Evolutionary conservation across 2,113 vertebrate genomes (phyloP).

Genomic region (Eolophus roseicapilla): DNA sequence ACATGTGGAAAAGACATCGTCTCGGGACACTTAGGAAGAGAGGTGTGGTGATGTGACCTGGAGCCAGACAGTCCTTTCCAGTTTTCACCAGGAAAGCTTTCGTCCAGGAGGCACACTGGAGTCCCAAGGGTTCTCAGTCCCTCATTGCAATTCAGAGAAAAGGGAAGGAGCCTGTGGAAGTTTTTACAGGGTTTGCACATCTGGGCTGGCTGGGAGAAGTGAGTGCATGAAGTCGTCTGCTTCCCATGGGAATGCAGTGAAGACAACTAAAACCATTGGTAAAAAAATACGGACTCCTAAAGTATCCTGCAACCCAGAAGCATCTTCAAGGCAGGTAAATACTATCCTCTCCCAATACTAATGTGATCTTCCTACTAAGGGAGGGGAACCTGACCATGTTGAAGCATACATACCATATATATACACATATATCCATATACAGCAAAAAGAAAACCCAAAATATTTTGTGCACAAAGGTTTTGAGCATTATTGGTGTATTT

Average conservation of each 20-base stretch:
- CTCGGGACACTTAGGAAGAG: not conserved
- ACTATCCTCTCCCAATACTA: not conserved
- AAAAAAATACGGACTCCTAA: rapidly evolving
- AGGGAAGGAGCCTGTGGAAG: not conserved
- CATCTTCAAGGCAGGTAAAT: not conserved
- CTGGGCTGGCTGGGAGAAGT: too few species aligned
- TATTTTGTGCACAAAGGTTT: not conserved
- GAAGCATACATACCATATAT: not conserved
- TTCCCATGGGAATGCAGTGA: not conserved
- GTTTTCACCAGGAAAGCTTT: not conserved
- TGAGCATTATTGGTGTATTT: not conserved
- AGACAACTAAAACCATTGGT: not conserved
- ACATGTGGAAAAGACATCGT: not conserved
- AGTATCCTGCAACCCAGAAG: not conserved
- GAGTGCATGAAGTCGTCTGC: not conserved
- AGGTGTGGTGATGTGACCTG: not conserved
- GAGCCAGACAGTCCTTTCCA: not conserved
- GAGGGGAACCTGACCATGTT: not conserved
- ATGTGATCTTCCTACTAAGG: not conserved
- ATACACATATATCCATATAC: not conserved
- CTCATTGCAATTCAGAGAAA: not conserved
- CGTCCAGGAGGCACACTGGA: not conserved
- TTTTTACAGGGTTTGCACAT: not conserved
- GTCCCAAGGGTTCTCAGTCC: not conserved
- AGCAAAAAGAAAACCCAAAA: not conserved